Evolutionary conservation across 64 coral and sea anemone species (phyloP).

Genomic region (Platygyra sinensis): DNA sequence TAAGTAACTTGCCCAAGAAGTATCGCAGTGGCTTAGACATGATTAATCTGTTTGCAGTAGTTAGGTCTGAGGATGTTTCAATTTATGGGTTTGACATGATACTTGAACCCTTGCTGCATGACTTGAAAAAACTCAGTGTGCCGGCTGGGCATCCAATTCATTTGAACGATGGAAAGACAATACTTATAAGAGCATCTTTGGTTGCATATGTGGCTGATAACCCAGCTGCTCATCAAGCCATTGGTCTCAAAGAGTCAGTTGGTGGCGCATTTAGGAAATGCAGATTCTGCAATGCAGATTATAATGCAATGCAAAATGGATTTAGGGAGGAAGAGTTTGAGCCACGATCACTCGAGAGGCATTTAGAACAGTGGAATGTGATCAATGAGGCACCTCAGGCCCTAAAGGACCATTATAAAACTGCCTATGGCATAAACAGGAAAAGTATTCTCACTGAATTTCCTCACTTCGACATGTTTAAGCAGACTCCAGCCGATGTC

Average conservation of each 20-base stretch:
- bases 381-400: constrained; percentile 37
- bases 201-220: constrained; percentile 67
- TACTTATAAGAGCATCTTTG: constrained; percentile 25
- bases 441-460: constrained; percentile 59
- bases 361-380: constrained; percentile 24
- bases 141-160: constrained; percentile 18
- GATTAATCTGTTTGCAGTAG: too few relatives aligned
- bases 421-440: constrained; percentile 55
- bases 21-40: constrained; percentile 25
- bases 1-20: constrained; percentile 28
- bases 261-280: constrained; percentile 67
- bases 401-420: constrained; percentile 34
- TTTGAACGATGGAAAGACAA: constrained; percentile 20
- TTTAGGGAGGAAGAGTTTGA: constrained; percentile 66
- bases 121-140: constrained; percentile 19
- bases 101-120: constrained; percentile 25
- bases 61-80: constrained; percentile 43
- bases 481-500: constrained; percentile 72
- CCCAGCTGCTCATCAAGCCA: constrained; percentile 53
- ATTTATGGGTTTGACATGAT: constrained; percentile 63
- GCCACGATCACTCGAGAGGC: constrained; percentile 17
- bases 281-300: constrained; percentile 48
- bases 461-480: constrained; percentile 64
- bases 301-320: constrained; percentile 48
- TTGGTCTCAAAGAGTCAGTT: constrained; percentile 70